Evolutionary conservation across 2,797 vertebrate species (phyloP).

Genomic region (Hemibagrus guttatus): DNA sequence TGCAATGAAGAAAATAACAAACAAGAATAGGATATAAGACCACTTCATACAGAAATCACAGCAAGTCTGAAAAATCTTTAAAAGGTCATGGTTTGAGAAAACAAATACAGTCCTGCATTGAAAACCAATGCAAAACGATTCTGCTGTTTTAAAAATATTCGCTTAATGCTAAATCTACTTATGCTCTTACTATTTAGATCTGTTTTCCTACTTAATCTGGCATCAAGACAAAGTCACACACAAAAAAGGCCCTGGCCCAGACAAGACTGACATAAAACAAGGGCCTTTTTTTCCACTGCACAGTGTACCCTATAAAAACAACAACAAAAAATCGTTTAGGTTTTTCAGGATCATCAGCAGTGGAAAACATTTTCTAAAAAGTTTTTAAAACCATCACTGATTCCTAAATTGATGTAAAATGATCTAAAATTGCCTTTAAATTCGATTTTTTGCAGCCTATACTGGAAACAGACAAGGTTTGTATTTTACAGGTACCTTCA

Average conservation of each 20-base stretch:
- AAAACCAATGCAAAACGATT: neutral
- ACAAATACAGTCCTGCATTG: neutral
- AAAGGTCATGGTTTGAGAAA: neutral
- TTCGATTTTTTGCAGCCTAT: neutral
- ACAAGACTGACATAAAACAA: neutral
- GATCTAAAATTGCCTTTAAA: neutral
- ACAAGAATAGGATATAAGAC: neutral
- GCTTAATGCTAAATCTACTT: neutral
- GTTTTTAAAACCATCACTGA: neutral
- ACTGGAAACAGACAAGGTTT: neutral
- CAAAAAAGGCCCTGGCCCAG: neutral
- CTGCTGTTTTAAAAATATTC: neutral
- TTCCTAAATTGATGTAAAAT: neutral
- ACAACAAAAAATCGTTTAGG: neutral
- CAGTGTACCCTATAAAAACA: neutral
- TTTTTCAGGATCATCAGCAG: neutral
- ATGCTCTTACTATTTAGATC: too few relatives aligned
- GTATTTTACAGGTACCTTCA: neutral
- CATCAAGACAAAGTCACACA: neutral
- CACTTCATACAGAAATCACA: slow-evolving; percentile 1
- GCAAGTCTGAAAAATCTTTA: neutral
- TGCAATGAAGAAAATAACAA: neutral
- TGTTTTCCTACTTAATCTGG: neutral
- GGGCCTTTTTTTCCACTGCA: neutral
- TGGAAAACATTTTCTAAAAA: neutral